Evolutionary conservation across 2,888 invertebrate genomes (phyloP), one percentile per base, ranked within the genome.

Genomic region (Drosophila buzzatii): DNA sequence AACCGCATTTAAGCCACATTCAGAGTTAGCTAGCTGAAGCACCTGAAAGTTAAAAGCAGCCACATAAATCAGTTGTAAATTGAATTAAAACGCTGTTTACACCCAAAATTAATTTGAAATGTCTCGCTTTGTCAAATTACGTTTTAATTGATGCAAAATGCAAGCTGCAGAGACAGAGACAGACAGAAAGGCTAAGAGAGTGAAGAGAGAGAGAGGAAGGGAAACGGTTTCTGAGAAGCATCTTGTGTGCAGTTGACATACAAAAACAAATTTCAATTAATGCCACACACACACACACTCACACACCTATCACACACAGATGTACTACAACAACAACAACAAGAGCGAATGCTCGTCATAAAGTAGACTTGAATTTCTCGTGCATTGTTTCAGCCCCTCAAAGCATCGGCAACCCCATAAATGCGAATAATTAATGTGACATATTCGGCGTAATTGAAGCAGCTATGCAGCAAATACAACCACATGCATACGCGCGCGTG

Each of bases 351-450:
- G 20, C 27, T 45, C 53, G 70, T 70, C 71, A 73, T 83, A 78
- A 75, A 77, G 73, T 69, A 72, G 85, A 82, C 82, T 88, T 76
- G 67, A 67, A 70, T 79, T 73, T 73, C 64, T 66, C 55, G 52
- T 66, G 70, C 76, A 75, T 85, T 85, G 85, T 85, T 56, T 58
- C 8, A 49, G 49, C 35, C 47, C 61, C 56, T 44, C 79, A 88
- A 76, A 83, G 88, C 86, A 74, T 53, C 72, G 79, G 73, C 85
- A 83, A 68, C 88, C 81, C 72, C 85, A 85, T 83, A 90, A 85
- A 90, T 86, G 90, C 90, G 85, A 82, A 83, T 85, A 87, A 90
- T 87, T 87, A 89, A 90, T 86, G 85, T 86, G 88, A 89, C 85
- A 86, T 90, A 88, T 89, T 86, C 70, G 76, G 69, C 83, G 79